Base-by-base conservation (phyloP, 1,140 invertebrate genomes). In the Chironomus tepperi region DNA sequence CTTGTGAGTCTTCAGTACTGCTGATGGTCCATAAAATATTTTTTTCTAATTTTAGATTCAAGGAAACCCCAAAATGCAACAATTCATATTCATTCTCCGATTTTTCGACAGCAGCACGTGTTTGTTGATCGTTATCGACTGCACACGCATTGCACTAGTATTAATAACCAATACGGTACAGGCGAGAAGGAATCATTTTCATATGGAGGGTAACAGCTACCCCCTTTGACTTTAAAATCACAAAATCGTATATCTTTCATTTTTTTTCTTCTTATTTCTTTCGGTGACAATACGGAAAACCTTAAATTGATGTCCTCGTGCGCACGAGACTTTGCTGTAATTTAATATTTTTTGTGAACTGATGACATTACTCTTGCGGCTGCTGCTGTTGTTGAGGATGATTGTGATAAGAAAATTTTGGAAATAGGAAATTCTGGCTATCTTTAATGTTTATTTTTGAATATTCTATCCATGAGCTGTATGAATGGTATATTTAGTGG, bases 71-170 rank as follows among this genome's bases (percentile, higher is more conserved):
- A 57, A 57, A 57, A 57, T 57, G 47, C 47, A 12, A 57, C n/a
- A n/a, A 57, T 57, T 57, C 12, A n/a, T 34, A 34, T 34, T 34
- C 24, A 34, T 34, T 5, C 5, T 34, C 24, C 24, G 5, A 34
- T 34, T 34, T 34, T 34, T 34, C 1, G 24, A 34, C 24, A 57
- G n/a, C 47, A 57, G 47, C 47, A 57, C 47, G 47, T 57, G 47
- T 57, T 57, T 57, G 12, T 57, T 57, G 47, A 57, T 57, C 47
- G 47, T 57, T 57, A 57, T 57, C 47, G 47, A 57, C 47, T 57
- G 47, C 47, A 57, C 47, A 57, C 47, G 47, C 47, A 57, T 57
- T 57, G 47, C 47, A 57, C 47, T 57, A n/a, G 47, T 57, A 57
- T 57, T 57, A 57, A 57, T 57, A 57, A 57, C 47, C 47, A n/a